Evolutionary conservation across 2,797 vertebrate genomes (phyloP), one percentile per base, ranked within the genome.

Genomic region (Vireo griseus): DNA sequence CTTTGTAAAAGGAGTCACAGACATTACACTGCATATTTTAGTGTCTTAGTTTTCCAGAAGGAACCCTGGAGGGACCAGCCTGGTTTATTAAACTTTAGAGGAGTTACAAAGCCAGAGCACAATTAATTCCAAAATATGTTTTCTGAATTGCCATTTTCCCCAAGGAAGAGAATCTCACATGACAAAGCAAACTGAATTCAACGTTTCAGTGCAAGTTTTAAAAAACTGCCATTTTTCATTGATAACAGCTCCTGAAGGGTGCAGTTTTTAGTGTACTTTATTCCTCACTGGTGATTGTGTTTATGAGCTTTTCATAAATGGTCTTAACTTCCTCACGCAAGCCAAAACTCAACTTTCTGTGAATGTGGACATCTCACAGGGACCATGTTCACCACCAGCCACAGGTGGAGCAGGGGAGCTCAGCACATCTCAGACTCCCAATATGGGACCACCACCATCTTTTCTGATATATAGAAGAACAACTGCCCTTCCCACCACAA

Each of bases 361-460:
- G 9, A 19, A 3, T 3, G 31, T 2, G 37, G 12, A 50, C 25
- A 11, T 4, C 40, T 26, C 8, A 1, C 2, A 17, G 0, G 21
- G 33, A 12, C 35, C 19, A 5, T 12, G 65, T 16, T 16, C 48
- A 33, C 0, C 63, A 15, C 2, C 80, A 19, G 20, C 9, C n/a
- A 10, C 1, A 7, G 15, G 1, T 21, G 5, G 28, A 51, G 28
- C 39, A 44, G 21, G 63, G 21, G 13, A 62, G 24, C 4, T 1
- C 55, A 28, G 26, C 40, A 11, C 10, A 9, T n/a, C 62, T 57
- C 21, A 25, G 10, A 2, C 44, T 42, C 65, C 59, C 79, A 33
- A 0, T 2, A 4, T 2, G 4, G 9, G 31, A 29, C 51, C 67
- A 86, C 20, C 2, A 2, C 4, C 33, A 35, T 20, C 13, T 33